Percentiles rank a stretch among this genome's conserved stretches.
These are phyloP conservation scores for Rousettus madagascariensis DNA, from an alignment of 2,797 vertebrate genomes.

Conservation along the genomic window DNA sequence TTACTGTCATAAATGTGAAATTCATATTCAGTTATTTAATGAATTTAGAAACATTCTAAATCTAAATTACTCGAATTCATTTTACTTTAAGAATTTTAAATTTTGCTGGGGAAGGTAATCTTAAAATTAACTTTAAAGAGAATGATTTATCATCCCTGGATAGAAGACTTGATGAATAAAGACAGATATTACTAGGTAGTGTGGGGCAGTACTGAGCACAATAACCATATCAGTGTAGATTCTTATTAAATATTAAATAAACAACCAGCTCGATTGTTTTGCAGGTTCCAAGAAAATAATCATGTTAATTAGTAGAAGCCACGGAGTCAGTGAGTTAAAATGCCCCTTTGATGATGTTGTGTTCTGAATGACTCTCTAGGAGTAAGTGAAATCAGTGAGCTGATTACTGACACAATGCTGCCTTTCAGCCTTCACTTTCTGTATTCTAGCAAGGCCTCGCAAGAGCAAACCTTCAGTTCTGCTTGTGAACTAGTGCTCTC, in stretches of 20 bases:
- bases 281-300: not conserved
- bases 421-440: not conserved
- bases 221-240: not conserved
- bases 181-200: not conserved
- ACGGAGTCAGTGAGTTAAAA: not conserved
- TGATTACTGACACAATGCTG: not conserved
- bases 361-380: not conserved
- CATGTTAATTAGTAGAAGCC: not conserved
- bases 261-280: not conserved
- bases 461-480: not conserved
- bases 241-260: not conserved
- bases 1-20: not conserved
- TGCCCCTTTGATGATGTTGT: not conserved
- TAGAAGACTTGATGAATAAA: not conserved
- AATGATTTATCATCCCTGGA: not conserved
- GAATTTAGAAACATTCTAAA: not conserved
- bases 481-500: not conserved
- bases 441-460: rapidly evolving
- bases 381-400: not conserved
- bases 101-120: not conserved
- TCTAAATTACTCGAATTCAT: not conserved
- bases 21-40: not conserved
- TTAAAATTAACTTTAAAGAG: not conserved
- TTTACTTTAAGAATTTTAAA: not conserved
- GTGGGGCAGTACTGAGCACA: not conserved